A percentile compares a stretch with the other conserved stretches of the same genome.
phyloP scores from a whole-genome alignment of 2,797 vertebrate species.

The Dipus sagitta region DNA sequence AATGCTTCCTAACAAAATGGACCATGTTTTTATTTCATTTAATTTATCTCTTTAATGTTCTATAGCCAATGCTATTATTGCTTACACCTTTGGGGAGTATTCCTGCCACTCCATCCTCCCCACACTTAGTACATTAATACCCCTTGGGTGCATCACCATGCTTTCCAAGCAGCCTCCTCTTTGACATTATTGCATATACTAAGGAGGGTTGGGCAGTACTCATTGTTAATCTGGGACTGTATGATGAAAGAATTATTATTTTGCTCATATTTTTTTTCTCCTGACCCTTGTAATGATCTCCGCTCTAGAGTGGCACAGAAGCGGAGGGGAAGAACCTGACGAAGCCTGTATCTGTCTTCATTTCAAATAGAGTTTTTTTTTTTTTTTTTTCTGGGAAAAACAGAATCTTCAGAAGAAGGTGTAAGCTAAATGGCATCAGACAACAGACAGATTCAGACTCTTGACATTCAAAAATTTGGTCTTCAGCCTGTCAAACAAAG shows the following conservation, averaged over 20 bases:
- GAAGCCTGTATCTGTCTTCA: background rate
- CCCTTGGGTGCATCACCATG: background rate
- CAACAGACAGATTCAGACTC: constrained; percentile 52
- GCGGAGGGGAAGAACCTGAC: background rate
- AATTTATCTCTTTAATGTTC: background rate
- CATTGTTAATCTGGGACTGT: background rate
- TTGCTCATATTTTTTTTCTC: background rate
- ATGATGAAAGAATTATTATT: background rate
- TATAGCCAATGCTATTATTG: background rate
- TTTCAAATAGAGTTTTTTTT: constrained; percentile 57
- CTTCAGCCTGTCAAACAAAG: constrained; percentile 52
- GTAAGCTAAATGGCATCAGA: constrained; percentile 50
- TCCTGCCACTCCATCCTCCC: fast-evolving
- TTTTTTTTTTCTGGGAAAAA: constrained; percentile 39
- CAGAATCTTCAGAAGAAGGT: constrained; percentile 11
- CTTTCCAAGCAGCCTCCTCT: background rate
- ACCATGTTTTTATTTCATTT: background rate
- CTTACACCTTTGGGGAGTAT: fast-evolving
- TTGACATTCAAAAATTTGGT: constrained; percentile 72
- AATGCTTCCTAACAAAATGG: background rate
- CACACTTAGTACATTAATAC: fast-evolving
- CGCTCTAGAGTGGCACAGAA: background rate
- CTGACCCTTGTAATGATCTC: fast-evolving
- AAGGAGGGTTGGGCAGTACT: background rate
- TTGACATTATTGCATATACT: background rate